phyloP scores from a whole-genome alignment of 2,113 vertebrate genomes.

The Cyanoramphus novaezelandiae region DNA sequence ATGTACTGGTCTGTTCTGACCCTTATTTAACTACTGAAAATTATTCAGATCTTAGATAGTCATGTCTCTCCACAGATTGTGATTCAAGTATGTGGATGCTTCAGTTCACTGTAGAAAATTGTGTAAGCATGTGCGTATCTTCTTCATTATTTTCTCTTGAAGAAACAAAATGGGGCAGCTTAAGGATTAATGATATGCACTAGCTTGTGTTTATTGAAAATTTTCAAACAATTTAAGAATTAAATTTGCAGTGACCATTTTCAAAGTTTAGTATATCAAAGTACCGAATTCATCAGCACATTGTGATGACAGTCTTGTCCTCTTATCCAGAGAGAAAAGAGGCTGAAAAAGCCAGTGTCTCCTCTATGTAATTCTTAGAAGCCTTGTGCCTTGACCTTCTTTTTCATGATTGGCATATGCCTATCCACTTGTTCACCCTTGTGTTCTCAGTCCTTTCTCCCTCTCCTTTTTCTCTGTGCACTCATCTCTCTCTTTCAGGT shows the following conservation, averaged over 20 bases:
- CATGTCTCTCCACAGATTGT: neutral
- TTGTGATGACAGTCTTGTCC: neutral
- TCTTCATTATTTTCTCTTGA: neutral
- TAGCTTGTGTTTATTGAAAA: neutral
- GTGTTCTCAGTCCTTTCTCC: neutral
- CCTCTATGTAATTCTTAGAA: neutral
- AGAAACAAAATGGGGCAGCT: neutral
- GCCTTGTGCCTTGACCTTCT: neutral
- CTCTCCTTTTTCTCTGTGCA: neutral
- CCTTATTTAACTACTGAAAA: neutral
- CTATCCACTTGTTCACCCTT: rapidly evolving
- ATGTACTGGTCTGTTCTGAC: neutral
- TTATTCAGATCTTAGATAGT: neutral
- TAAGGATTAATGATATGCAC: neutral
- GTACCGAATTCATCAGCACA: neutral
- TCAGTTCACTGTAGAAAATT: neutral
- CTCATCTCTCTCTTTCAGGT: neutral
- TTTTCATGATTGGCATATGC: neutral
- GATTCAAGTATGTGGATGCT: neutral
- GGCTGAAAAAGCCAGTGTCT: neutral
- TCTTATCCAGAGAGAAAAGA: neutral
- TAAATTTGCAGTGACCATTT: neutral
- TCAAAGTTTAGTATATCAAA: neutral
- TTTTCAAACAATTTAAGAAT: neutral
- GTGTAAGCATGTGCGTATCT: neutral